Evolutionary conservation across 2,113 vertebrate genomes (phyloP), one percentile per base, ranked within the genome.

Genomic region (Pontoporia blainvillei): DNA sequence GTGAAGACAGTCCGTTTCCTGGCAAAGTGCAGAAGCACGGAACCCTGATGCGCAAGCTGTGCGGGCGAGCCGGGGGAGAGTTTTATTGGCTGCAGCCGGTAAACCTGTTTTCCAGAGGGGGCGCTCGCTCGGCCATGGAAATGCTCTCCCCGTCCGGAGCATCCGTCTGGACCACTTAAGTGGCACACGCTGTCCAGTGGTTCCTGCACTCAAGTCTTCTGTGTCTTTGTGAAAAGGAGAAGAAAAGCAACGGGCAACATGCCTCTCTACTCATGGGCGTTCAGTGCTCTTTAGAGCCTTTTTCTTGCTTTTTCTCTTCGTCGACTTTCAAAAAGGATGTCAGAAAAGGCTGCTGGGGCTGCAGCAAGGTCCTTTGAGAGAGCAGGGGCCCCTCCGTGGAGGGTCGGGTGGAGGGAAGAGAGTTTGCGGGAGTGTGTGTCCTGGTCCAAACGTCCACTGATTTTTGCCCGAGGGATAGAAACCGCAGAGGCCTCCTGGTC

Each of bases 21-120:
- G 1, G 73, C 23, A 8, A 36, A 8, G 39, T 2, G 0, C 44
- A 17, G 52, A 25, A 34, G 27, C 36, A 0, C 17, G 3, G 1
- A 4, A 17, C 39, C 36, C 54, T 7, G 31, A 3, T 2, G 49
- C 18, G 4, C 3, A 27, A 7, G 4, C 46, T 27, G 1, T 17
- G 29, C 21, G 1, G 39, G 41, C 6, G 1, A 21, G n/a, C 84
- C 27, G 39, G 41, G 54, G 57, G 34, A n/a, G 15, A 25, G 0
- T 29, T 25, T 34, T 5, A 6, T 25, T 52, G 90, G 90, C 92
- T 82, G 61, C 41, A 6, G 34, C 29, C 0, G 23, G 82, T 79
- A 84, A 92, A 87, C 94, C 54, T 52, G 57, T 93, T 96, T 85
- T 71, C 86, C 15, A 52, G 88, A 83, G 92, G 81, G 71, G 81